Evolutionary conservation across 2,888 invertebrate species (phyloP), one percentile per base, ranked within the genome.

Genomic region (Drosophila tripunctata): DNA sequence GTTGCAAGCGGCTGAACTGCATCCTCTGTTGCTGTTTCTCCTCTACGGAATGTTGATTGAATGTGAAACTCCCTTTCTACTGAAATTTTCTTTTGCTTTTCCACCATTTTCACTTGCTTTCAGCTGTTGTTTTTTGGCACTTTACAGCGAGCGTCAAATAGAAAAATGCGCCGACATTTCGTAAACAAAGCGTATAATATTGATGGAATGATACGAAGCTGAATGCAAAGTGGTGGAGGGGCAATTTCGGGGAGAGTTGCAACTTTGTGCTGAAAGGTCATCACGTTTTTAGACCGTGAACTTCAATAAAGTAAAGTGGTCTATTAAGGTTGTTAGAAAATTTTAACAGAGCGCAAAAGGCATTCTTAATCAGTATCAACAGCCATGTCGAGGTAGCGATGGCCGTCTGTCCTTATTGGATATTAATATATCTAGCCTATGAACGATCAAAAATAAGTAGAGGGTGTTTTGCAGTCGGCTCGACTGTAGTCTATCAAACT

Each of bases 151-250:
- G 56, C 58, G 50, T 43, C 55, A 54, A 48, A 61, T 27, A 36
- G 41, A 67, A 61, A 64, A 58, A 62, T 55, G 44, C 63, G 64
- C 82, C 78, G 78, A 73, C 69, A 82, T 78, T 79, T 73, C 64
- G 75, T 75, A 79, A 78, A 76, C 76, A 76, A 76, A 76, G 67
- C 67, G 60, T 56, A 62, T 54, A 60, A 44, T 54, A 67, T 63
- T 52, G 40, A 21, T 21, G 40, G 43, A 24, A 8, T 4, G 24
- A n/a, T n/a, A n/a, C n/a, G n/a, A n/a, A 35, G 51, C n/a, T 21
- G 27, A 8, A 21, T 3, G 21, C 21, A 19, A 30, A 24, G 17
- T 15, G 24, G 12, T 14, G 12, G 19, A 31, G 7, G 44, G 33
- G 36, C 8, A 10, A 6, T 7, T 7, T 24, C n/a, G 50, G 7